phyloP scores from a whole-genome alignment of 2,113 vertebrate species.

The Notarius quadriscutis region DNA sequence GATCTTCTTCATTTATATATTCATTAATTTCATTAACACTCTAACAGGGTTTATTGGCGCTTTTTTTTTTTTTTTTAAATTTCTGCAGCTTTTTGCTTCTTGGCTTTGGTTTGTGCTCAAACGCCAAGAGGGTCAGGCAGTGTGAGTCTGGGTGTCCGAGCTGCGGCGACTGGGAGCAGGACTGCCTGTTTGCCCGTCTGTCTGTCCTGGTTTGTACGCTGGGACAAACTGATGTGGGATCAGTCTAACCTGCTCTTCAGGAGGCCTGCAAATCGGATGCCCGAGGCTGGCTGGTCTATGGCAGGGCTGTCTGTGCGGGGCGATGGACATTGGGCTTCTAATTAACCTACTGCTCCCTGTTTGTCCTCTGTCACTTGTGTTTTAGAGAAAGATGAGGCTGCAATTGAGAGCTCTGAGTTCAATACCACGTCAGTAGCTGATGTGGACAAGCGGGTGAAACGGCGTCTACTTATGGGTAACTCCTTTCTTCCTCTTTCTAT shows the following conservation, averaged over 20 bases:
- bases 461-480: conserved; percentile 99
- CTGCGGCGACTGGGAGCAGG: conserved; percentile 12
- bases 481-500: conserved; percentile 99
- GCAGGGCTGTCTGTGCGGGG: conserved; percentile 74
- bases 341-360: conserved; percentile 99
- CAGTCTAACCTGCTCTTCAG: conserved; percentile 24
- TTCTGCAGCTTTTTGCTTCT: conserved; percentile 78
- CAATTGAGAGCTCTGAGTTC: conserved; percentile 99
- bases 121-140: conserved; percentile 81
- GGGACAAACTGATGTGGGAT: conserved; percentile 28
- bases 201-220: neutral
- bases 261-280: conserved; percentile 13
- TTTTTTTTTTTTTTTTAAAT: conserved; percentile 67
- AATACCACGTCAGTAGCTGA: conserved; percentile 99
- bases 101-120: conserved; percentile 81
- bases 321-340: conserved; percentile 90
- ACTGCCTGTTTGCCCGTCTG: conserved; percentile 11
- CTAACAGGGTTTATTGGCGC: conserved; percentile 81
- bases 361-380: conserved; percentile 99
- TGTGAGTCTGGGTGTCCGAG: conserved; percentile 40
- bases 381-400: conserved; percentile 99
- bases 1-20: conserved; percentile 61
- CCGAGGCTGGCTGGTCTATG: conserved; percentile 40
- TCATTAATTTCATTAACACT: conserved; percentile 83
- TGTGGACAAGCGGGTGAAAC: conserved; percentile 99